Percentiles rank a stretch among this genome's conserved stretches.
These are phyloP conservation scores for Mamestra brassicae DNA, from an alignment of 2,888 invertebrate genomes.

Conservation along the genomic window DNA sequence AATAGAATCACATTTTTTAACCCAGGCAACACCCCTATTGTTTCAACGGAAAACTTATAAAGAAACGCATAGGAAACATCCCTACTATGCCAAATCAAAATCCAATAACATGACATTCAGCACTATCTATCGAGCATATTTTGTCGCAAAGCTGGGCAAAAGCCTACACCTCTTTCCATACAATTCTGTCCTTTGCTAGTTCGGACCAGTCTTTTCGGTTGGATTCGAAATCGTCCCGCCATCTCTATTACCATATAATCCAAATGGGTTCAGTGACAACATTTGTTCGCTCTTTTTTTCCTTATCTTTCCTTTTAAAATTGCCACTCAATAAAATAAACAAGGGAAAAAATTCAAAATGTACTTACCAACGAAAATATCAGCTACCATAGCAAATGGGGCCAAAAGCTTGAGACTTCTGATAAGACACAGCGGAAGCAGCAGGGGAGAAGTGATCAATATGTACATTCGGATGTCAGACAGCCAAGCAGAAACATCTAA, in stretches of 20 bases:
- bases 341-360: not conserved
- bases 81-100: no score
- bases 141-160: not conserved
- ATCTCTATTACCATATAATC: not conserved
- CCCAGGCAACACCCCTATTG: no score
- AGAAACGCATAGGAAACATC: no score
- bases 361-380: conserved; percentile 78
- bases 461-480: conserved; percentile 70
- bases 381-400: conserved; percentile 78
- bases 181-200: not conserved
- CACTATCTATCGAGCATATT: not conserved
- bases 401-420: conserved; percentile 78
- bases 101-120: not conserved
- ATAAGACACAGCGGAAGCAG: conserved; percentile 76
- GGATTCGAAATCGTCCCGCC: no score
- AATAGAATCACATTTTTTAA: no score
- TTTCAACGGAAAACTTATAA: no score
- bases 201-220: not conserved
- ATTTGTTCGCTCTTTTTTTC: no score
- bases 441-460: conserved; percentile 72
- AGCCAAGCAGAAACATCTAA: conserved; percentile 42
- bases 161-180: not conserved
- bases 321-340: not conserved
- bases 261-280: not conserved
- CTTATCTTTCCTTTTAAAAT: no score